These are phyloP conservation scores for Hylyphantes graminicola DNA, from an alignment of 1,140 invertebrate genomes.

Conservation along the genomic window DNA sequence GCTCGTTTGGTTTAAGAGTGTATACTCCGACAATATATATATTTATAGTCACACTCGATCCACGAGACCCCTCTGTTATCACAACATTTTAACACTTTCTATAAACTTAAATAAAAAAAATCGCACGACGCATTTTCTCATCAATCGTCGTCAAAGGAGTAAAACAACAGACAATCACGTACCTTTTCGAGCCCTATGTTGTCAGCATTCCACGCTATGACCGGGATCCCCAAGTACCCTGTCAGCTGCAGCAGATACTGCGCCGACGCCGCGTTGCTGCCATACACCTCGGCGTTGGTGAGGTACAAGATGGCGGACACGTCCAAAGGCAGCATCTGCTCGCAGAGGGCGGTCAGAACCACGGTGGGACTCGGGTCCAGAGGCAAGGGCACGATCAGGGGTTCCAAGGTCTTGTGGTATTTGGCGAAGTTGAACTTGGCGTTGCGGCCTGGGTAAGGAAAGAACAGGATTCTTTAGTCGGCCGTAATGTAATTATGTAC, in stretches of 20 bases:
- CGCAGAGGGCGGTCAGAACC: constrained; percentile 79
- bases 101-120: too few species aligned
- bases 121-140: too few species aligned
- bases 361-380: constrained; percentile 80
- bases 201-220: constrained; percentile 93
- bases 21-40: too few species aligned
- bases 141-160: too few species aligned
- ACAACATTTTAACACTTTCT: too few species aligned
- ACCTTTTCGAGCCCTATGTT: constrained; percentile 85
- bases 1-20: too few species aligned
- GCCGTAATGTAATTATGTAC: too few species aligned
- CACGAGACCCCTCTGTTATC: too few species aligned
- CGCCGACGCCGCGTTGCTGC: constrained; percentile 88
- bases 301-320: constrained; percentile 92
- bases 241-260: constrained; percentile 94
- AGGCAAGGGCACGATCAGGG: constrained; percentile 75
- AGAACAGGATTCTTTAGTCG: background rate
- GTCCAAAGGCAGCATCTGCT: constrained; percentile 87
- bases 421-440: constrained; percentile 67
- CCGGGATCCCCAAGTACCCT: constrained; percentile 85
- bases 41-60: too few species aligned
- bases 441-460: constrained; percentile 9
- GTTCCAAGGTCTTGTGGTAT: constrained; percentile 75
- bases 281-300: constrained; percentile 90
- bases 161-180: constrained; percentile 65